A percentile compares a stretch with the other conserved stretches of the same genome.
Evolutionary conservation across 1,140 invertebrate genomes (phyloP).

Genomic region (Calephelis virginiensis): DNA sequence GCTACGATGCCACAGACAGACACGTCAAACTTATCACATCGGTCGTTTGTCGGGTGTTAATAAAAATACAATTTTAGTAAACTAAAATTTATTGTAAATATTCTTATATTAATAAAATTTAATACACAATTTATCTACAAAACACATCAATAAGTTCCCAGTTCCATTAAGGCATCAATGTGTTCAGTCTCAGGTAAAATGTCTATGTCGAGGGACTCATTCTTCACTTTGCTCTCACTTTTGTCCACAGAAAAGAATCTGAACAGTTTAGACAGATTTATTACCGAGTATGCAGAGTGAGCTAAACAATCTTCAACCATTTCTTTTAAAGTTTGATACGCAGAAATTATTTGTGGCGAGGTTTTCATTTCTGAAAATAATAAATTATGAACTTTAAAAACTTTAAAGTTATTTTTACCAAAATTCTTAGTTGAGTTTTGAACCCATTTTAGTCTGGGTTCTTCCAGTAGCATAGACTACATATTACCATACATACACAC

Average conservation of each 20-base stretch:
- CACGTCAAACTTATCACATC: too few relatives aligned
- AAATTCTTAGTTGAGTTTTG: too few relatives aligned
- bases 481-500: too few relatives aligned
- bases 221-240: slow-evolving; percentile 41
- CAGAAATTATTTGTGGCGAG: slow-evolving; percentile 69
- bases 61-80: too few relatives aligned
- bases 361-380: slow-evolving; percentile 62
- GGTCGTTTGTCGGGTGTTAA: too few relatives aligned
- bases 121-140: slow-evolving; percentile 21
- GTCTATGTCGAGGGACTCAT: slow-evolving; percentile 66
- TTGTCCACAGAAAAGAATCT: slow-evolving; percentile 68
- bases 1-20: too few relatives aligned
- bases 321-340: slow-evolving; percentile 81
- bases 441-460: too few relatives aligned
- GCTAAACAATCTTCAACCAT: slow-evolving; percentile 80
- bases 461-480: too few relatives aligned
- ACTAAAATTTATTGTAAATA: background rate
- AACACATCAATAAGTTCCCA: slow-evolving; percentile 50
- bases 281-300: slow-evolving; percentile 83
- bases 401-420: too few relatives aligned
- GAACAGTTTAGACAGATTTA: slow-evolving; percentile 81
- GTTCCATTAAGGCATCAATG: slow-evolving; percentile 66
- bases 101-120: slow-evolving; percentile 1
- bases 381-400: too few relatives aligned
- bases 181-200: slow-evolving; percentile 70